Evolutionary conservation across 2,888 invertebrate species (phyloP), one percentile per base, ranked within the genome.

Genomic region (Meiosimyza decipiens): DNA sequence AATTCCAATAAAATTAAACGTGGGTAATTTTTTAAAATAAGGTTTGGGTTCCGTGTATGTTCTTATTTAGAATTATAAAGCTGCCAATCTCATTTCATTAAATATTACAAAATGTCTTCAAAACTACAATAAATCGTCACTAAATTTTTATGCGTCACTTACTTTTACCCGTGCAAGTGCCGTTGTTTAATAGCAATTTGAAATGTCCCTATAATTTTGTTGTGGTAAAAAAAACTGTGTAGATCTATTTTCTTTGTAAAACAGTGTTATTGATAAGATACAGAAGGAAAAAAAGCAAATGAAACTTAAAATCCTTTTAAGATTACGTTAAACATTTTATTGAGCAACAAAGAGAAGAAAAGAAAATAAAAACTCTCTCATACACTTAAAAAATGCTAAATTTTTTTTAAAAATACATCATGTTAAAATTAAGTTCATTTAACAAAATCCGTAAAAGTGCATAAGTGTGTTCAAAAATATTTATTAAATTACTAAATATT

Each of bases 221-320:
- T 40, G 40, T 40, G 40, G 40, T 40, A 40, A 40, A 40, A 40
- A 9, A 40, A 40, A 40, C 4, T 40, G 9, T 40, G 9, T 40
- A 40, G 40, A 40, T 40, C 9, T 40, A 40, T 40, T 40, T 40
- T 40, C 40, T 40, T 40, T 40, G 40, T 47, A 63, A 59, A 55
- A 68, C 50, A 49, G 68, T 22, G 47, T 16, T 63, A 69, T 69
- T 60, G 60, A 28, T 69, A 60, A 69, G 51, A 50, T 12, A 59
- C 60, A 60, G 18, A 47, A 51, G 50, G 6, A 55, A 55, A 55
- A n/a, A 55, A 63, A 55, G 49, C 18, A 62, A 57, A 69, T 70
- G 40, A n/a, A 70, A 70, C 51, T 47, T 70, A 60, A 60, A 52
- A 63, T 54, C 62, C 40, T 47, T 67, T 70, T 63, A 52, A 70